phyloP scores from a whole-genome alignment of 2,888 invertebrate genomes.

The Drosophila kuntzei region DNA sequence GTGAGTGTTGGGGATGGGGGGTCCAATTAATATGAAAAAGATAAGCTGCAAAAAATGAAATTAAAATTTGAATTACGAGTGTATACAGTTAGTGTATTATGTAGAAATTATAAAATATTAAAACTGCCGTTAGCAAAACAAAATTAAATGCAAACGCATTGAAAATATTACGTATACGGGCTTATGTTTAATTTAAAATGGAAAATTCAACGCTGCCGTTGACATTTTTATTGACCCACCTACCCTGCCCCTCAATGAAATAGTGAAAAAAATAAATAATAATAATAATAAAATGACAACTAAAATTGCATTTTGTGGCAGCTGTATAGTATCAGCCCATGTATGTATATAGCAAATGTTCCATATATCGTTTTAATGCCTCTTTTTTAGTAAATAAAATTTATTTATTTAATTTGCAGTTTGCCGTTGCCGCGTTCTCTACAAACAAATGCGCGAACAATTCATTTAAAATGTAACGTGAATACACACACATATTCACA shows the following conservation, averaged over 20 bases:
- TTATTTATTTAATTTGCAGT: conserved; percentile 73
- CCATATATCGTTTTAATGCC: conserved; percentile 46
- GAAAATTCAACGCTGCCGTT: conserved; percentile 64
- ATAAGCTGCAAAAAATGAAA: conserved; percentile 56
- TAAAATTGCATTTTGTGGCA: conserved; percentile 64
- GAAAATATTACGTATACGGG: conserved; percentile 34
- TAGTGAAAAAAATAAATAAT: neutral
- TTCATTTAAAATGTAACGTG: conserved; percentile 73
- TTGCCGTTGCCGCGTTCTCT: conserved; percentile 50
- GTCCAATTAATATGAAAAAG: conserved; percentile 60
- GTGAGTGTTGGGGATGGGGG: too few species aligned
- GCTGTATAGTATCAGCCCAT: conserved; percentile 43
- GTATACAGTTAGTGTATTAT: conserved; percentile 34
- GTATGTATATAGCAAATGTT: conserved; percentile 33
- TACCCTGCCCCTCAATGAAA: conserved; percentile 8
- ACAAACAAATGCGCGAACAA: conserved; percentile 72
- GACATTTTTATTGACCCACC: conserved; percentile 72
- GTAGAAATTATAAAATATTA: conserved; percentile 65
- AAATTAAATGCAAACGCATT: conserved; percentile 43
- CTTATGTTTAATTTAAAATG: conserved; percentile 63
- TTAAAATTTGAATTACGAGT: conserved; percentile 42
- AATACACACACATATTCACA: conserved; percentile 20
- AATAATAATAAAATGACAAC: conserved; percentile 45
- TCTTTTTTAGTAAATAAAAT: conserved; percentile 64
- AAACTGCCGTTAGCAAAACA: conserved; percentile 41